phyloP scores from a whole-genome alignment of 2,797 vertebrate genomes.

The Poeciliopsis turneri region DNA sequence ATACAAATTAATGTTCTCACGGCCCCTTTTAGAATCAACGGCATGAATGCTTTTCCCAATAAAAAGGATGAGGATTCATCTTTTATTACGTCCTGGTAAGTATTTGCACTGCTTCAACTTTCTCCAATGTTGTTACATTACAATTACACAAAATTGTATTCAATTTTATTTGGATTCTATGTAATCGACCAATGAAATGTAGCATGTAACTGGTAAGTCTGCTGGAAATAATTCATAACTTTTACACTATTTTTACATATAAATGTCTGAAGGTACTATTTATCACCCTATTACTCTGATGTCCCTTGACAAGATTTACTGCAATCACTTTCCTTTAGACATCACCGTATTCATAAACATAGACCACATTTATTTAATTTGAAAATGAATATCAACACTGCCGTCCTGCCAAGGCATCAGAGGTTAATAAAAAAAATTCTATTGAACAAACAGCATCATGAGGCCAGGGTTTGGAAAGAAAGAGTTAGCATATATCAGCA shows the following conservation, averaged over 20 bases:
- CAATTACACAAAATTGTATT: not conserved
- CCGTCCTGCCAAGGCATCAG: not conserved
- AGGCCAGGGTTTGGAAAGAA: not conserved
- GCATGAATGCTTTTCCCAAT: slow-evolving; percentile 67
- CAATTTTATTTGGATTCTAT: not conserved
- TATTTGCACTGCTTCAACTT: not conserved
- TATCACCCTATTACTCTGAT: not conserved
- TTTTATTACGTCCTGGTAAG: not conserved
- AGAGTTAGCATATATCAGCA: not conserved
- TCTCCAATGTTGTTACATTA: not conserved
- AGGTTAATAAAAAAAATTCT: not conserved
- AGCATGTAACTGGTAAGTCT: not conserved
- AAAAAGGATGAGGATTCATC: slow-evolving; percentile 46
- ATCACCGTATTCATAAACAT: not conserved
- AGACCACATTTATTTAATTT: not conserved
- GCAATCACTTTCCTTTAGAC: not conserved
- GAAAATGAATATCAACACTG: not conserved
- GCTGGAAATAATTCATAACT: not conserved
- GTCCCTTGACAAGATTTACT: not conserved
- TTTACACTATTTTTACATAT: not conserved
- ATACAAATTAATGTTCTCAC: not conserved
- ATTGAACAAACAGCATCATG: not conserved
- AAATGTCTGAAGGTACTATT: not conserved
- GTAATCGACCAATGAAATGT: not conserved
- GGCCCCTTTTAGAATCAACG: slow-evolving; percentile 59